A percentile compares a stretch with the other conserved stretches of the same genome.
phyloP scores from a whole-genome alignment of 2,888 invertebrate species.

The Plusia festucae region DNA sequence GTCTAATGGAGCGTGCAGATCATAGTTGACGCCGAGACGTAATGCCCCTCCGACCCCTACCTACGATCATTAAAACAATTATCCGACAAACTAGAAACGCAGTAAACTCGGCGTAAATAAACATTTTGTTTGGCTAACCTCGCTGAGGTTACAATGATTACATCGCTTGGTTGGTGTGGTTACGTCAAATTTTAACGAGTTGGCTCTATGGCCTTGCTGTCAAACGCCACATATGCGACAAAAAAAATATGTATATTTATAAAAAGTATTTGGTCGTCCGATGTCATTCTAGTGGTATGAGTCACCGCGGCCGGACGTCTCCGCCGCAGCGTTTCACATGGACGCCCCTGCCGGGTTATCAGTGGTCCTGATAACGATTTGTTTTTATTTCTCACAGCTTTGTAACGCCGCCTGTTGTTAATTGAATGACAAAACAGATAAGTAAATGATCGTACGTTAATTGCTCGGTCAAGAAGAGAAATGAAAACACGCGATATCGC shows the following conservation, averaged over 20 bases:
- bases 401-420: constrained; percentile 64
- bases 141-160: constrained; percentile 69
- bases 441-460: constrained; percentile 47
- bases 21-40: constrained; percentile 41
- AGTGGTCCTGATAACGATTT: constrained; percentile 69
- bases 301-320: constrained; percentile 73
- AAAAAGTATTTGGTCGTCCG: constrained; percentile 62
- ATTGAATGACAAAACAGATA: constrained; percentile 64
- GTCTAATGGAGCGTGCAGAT: constrained; percentile 28
- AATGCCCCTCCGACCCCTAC: constrained; percentile 63
- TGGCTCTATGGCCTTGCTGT: constrained; percentile 71
- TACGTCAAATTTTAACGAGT: constrained; percentile 67
- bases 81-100: constrained; percentile 65
- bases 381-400: constrained; percentile 74
- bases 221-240: constrained; percentile 58
- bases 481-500: constrained; percentile 26
- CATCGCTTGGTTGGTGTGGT: constrained; percentile 63
- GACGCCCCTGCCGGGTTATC: constrained; percentile 73
- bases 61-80: constrained; percentile 69
- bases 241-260: constrained; percentile 64
- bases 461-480: constrained; percentile 29
- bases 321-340: constrained; percentile 55
- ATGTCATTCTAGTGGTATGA: constrained; percentile 75
- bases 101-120: constrained; percentile 60
- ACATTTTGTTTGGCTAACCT: constrained; percentile 65